Base-by-base conservation (phyloP, 1,140 invertebrate genomes). In the Euura saliciscinereae region DNA sequence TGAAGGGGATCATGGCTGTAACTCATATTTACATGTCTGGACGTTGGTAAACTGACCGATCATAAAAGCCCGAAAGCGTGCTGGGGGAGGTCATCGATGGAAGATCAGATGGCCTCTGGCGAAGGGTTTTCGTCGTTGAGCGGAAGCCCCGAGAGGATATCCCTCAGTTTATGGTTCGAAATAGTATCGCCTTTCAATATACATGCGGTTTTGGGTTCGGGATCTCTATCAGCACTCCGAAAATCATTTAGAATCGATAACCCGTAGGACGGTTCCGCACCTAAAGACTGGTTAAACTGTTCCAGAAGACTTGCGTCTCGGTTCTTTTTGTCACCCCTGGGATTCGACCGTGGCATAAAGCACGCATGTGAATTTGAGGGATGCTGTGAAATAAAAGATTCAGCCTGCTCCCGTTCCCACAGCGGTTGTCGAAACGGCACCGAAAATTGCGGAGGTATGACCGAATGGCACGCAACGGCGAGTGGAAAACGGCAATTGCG, bases 11-110 rank as follows among this genome's bases (percentile, higher is more conserved):
- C 13, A 59, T 59, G 74, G 71, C 74, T 78, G 71, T 67, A 76
- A 77, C 72, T 78, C 69, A 73, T 75, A 82, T 84, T 84, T 83
- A 82, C 81, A 81, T 83, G 80, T 83, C 78, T 82, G 28, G 28
- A 28, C 78, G 76, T 69, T 79, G 77, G 74, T 28, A 70, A 73
- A 77, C 69, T 74, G 75, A 42, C 67, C 77, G 77, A 75, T 81
- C 80, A 78, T 80, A 79, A 82, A 81, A 77, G 75, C 69, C 59
- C 45, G 51, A 59, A 59, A 59, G 8, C 51, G 51, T 11, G 51
- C 8, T 11, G 8, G 51, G 51, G 51, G 51, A 5, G 51, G 28
- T 28, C 28, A 28, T 28, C 28, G 28, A 28, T 28, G 28, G 28
- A 28, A 59, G 51, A 59, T 59, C 51, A n/a, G 51, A 59, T 59